A percentile compares a stretch with the other conserved stretches of the same genome.
These are phyloP conservation scores for Poecilobothrus nobilitatus DNA, from an alignment of 2,888 invertebrate species.

Conservation along the genomic window DNA sequence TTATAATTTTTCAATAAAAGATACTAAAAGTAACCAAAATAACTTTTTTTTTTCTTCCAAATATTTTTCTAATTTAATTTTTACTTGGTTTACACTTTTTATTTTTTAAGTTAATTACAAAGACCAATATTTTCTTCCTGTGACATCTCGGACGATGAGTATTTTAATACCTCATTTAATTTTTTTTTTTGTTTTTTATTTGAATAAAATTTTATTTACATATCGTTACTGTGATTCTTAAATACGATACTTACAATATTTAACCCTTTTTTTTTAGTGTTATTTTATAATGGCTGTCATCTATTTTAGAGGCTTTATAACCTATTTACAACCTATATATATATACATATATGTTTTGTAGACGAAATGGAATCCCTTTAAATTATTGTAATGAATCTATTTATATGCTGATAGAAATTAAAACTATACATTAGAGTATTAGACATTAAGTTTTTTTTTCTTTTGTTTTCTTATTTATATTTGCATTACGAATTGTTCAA, in stretches of 20 bases:
- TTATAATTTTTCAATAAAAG: no score
- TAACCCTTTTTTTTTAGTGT: not conserved
- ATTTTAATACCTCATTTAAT: not conserved
- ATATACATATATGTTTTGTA: not conserved
- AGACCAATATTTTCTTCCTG: slow-evolving; percentile 30
- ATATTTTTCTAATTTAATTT: not conserved
- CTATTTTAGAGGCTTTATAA: no score
- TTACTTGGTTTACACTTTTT: not conserved
- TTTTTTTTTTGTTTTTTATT: no score
- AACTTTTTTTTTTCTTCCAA: no score
- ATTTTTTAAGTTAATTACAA: slow-evolving; percentile 26
- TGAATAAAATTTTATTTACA: no score
- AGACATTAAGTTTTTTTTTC: not conserved
- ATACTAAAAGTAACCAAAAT: no score
- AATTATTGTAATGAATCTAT: no score
- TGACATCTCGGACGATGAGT: slow-evolving; percentile 23
- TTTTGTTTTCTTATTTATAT: not conserved
- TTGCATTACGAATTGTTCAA: not conserved
- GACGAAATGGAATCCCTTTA: not conserved
- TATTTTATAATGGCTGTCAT: no score
- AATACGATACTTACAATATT: not conserved
- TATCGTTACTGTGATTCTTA: not conserved
- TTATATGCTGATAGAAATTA: no score
- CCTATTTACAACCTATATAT: no score
- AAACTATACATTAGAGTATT: no score